Conservation (phyloP, 2,113 vertebrate genomes). For the Microcebus murinus region DNA sequence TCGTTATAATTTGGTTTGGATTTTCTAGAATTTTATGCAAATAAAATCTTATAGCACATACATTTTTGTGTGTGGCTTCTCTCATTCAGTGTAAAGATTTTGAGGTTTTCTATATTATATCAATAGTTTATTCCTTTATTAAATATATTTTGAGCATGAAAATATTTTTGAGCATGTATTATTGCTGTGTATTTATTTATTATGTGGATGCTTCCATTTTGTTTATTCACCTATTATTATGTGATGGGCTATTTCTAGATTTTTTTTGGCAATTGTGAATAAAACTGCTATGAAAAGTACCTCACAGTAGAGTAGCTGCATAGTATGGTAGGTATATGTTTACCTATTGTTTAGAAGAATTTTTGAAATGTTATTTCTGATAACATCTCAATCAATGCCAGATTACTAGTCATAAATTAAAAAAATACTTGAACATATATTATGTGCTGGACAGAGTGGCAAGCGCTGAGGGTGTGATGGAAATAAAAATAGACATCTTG, state of each 20-base stretch:
- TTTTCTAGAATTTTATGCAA: not conserved
- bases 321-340: not conserved
- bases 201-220: not conserved
- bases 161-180: not conserved
- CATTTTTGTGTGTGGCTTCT: not conserved
- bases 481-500: not conserved
- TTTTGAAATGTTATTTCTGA: not conserved
- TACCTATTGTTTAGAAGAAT: not conserved
- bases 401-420: not conserved
- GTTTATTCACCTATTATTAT: not conserved
- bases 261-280: not conserved
- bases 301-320: not conserved
- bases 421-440: not conserved
- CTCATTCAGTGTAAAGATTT: slow-evolving; percentile 8
- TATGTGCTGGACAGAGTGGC: not conserved
- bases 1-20: not conserved
- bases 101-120: not conserved
- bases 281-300: not conserved
- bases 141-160: not conserved
- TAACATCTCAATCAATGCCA: not conserved
- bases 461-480: not conserved
- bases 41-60: not conserved
- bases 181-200: not conserved
- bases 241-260: not conserved
- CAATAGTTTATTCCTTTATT: not conserved